phyloP scores from a whole-genome alignment of 2,888 invertebrate species.

The Polydrusus cervinus region DNA sequence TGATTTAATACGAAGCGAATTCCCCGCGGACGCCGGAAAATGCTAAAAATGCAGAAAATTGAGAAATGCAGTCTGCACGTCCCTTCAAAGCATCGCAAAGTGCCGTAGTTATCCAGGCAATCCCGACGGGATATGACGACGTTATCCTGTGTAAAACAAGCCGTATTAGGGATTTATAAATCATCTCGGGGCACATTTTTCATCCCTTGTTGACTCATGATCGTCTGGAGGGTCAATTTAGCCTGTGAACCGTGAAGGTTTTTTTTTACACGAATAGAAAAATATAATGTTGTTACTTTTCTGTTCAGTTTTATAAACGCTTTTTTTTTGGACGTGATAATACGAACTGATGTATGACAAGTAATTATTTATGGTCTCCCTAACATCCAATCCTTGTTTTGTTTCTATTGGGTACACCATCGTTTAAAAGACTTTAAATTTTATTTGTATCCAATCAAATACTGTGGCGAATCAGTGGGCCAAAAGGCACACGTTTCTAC shows the following conservation, averaged over 20 bases:
- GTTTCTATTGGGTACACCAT: too few species aligned
- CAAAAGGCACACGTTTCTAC: too few species aligned
- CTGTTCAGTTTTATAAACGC: too few species aligned
- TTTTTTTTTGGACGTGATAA: too few species aligned
- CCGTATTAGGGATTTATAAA: conserved; percentile 42
- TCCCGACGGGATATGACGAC: conserved; percentile 36
- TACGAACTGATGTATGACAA: too few species aligned
- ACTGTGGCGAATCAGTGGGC: too few species aligned
- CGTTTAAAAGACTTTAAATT: too few species aligned
- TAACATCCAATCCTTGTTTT: too few species aligned
- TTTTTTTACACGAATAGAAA: background rate
- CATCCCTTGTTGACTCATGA: conserved; percentile 35
- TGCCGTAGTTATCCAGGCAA: conserved; percentile 35
- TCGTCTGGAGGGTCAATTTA: conserved; percentile 28
- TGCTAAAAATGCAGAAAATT: conserved; percentile 43
- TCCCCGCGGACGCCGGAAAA: conserved; percentile 23
- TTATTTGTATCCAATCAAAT: too few species aligned
- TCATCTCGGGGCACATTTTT: conserved; percentile 30
- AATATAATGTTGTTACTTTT: background rate
- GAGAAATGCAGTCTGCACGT: conserved; percentile 36
- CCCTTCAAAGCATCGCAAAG: conserved; percentile 20
- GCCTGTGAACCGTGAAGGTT: background rate
- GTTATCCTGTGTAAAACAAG: conserved; percentile 41
- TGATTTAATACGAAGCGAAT: conserved; percentile 4
- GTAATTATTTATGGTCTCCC: too few species aligned